Conservation (phyloP, 1,140 invertebrate genomes). For the Spodoptera litura region DNA sequence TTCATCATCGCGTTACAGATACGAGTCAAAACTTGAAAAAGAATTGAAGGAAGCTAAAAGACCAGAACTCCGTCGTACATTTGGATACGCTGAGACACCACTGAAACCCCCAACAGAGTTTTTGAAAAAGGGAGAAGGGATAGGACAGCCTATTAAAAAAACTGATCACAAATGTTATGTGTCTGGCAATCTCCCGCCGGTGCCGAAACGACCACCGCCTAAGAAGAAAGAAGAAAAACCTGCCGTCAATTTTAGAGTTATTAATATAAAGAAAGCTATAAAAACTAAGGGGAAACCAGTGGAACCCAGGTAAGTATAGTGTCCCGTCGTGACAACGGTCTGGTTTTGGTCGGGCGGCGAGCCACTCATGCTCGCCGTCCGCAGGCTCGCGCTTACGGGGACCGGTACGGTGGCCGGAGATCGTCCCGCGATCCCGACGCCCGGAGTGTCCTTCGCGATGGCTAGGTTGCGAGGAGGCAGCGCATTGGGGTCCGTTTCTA, state of each 20-base stretch:
- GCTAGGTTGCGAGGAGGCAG: too few species aligned
- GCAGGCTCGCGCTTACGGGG: too few species aligned
- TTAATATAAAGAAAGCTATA: slow-evolving; percentile 87
- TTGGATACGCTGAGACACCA: slow-evolving; percentile 87
- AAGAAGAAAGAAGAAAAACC: slow-evolving; percentile 65
- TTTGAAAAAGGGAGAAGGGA: slow-evolving; percentile 87
- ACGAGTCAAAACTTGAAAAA: slow-evolving; percentile 77
- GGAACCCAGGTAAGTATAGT: slow-evolving; percentile 68
- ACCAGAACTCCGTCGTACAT: slow-evolving; percentile 83
- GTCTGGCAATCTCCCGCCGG: slow-evolving; percentile 75
- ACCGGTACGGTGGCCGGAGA: too few species aligned
- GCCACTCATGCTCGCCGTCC: too few species aligned
- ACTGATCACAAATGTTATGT: slow-evolving; percentile 82
- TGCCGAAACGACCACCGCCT: slow-evolving; percentile 75
- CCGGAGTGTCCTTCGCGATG: too few species aligned
- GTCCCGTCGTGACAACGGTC: too few species aligned
- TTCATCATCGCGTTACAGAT: slow-evolving; percentile 57
- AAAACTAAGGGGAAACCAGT: slow-evolving; percentile 84
- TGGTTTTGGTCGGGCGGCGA: too few species aligned
- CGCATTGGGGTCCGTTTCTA: too few species aligned
- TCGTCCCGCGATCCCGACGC: too few species aligned
- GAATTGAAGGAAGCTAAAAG: slow-evolving; percentile 74
- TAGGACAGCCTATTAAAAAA: slow-evolving; percentile 80
- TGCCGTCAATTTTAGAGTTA: slow-evolving; percentile 84
- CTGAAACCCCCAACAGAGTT: slow-evolving; percentile 86